Evolutionary conservation across 2,797 vertebrate species (phyloP), one percentile per base, ranked within the genome.

Genomic region (Siniperca undulata): DNA sequence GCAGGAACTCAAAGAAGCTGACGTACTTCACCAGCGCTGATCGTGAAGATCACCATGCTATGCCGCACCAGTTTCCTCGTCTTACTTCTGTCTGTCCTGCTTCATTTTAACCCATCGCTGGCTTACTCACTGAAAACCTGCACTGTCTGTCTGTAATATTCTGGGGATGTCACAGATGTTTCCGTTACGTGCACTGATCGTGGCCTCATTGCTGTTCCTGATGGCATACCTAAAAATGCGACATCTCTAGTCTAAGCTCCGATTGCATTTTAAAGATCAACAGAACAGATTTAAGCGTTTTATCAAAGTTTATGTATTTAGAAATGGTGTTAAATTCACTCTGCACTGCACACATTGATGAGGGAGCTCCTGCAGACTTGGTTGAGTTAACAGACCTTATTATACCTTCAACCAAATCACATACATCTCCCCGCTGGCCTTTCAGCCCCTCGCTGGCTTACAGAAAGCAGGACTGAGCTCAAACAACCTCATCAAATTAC

Each of bases 121-220:
- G 36, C 73, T 20, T 81, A 70, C 44, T 58, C 58, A 4, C 58
- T 81, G 17, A 76, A 58, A 30, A 64, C 58, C 66, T 81, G 79
- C 73, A 76, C 73, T 24, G 34, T 70, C 34, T 53, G 20, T 36
- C 20, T 17, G 19, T 30, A 5, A 2, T 74, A 56, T 34, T 65
- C 70, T 46, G 14, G 1, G 1, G 3, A 66, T 10, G 40, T 19
- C 42, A 4, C 30, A 5, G 19, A 17, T 17, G n/a, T 64, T 10
- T 0, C 4, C 3, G 34, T 48, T 0, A 16, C 2, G 27, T 27
- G 27, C 27, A 27, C 27, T 17, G 12, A 5, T 7, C 16, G 30
- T 19, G 40, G 14, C 1, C 72, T 81, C 2, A 0, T 5, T 12
- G 10, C 14, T 0, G 53, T 81, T 20, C 80, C 80, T 2, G 60